Percentiles rank a stretch among this genome's conserved stretches.
These are phyloP conservation scores for Bombyx mandarina DNA, from an alignment of 1,140 invertebrate species.

Conservation along the genomic window DNA sequence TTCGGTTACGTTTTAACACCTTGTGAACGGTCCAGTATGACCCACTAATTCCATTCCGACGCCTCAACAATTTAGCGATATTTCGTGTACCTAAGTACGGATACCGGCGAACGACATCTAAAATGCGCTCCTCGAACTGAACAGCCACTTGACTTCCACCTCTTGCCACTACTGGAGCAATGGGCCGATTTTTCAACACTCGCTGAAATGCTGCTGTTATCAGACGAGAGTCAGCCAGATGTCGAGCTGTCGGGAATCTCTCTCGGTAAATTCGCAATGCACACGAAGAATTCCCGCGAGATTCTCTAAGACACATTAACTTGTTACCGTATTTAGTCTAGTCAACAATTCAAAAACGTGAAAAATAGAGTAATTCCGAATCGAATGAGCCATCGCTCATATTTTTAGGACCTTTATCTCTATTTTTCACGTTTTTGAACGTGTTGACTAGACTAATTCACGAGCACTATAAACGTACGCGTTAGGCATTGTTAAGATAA, in stretches of 20 bases:
- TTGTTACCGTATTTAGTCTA: constrained; percentile 5
- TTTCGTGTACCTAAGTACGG: constrained; percentile 1
- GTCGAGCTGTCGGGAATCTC: neutral
- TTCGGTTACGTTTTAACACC: constrained; percentile 6
- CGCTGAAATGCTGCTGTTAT: constrained; percentile 9
- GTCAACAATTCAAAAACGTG: too few relatives aligned
- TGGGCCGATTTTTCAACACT: constrained; percentile 6
- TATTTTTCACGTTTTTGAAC: too few relatives aligned
- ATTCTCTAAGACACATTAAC: constrained; percentile 10
- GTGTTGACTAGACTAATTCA: neutral
- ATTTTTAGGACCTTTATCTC: too few relatives aligned
- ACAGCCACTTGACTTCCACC: neutral
- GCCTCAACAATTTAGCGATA: neutral
- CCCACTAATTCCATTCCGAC: neutral
- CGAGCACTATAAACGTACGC: constrained; percentile 6
- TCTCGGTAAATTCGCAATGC: constrained; percentile 3
- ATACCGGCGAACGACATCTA: constrained; percentile 1
- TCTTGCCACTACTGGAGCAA: constrained; percentile 1
- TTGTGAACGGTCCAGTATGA: constrained; percentile 6
- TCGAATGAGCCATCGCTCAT: too few relatives aligned
- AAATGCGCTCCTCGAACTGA: neutral
- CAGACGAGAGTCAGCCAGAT: constrained; percentile 2
- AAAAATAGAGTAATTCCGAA: too few relatives aligned
- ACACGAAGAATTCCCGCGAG: constrained; percentile 5
- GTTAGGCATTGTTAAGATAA: neutral